These are phyloP conservation scores for Halcyon malimbica DNA, from an alignment of 2,113 vertebrate genomes.

Conservation along the genomic window DNA sequence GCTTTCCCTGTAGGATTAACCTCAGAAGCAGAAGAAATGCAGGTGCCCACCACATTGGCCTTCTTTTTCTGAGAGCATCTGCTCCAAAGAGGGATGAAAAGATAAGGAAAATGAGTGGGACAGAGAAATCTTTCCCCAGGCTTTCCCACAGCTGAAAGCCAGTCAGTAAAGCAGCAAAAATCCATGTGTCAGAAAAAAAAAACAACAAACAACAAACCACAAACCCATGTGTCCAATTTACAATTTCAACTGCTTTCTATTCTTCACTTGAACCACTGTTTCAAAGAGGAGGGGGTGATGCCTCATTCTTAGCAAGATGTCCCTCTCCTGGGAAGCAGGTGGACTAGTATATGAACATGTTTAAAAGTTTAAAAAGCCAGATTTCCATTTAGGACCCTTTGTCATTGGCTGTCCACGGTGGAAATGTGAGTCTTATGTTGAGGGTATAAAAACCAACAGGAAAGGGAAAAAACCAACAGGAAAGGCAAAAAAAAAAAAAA, in stretches of 20 bases:
- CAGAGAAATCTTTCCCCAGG: not conserved
- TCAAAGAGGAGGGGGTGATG: not conserved
- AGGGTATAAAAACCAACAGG: not conserved
- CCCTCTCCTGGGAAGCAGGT: not conserved
- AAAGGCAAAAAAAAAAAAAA: not conserved
- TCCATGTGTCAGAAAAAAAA: not conserved
- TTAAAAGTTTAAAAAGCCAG: not conserved
- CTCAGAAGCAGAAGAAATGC: not conserved
- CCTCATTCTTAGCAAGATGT: no score
- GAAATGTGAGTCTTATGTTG: not conserved
- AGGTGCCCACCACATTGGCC: not conserved
- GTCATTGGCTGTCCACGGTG: not conserved
- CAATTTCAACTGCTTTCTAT: not conserved
- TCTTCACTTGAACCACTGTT: not conserved
- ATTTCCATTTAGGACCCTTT: not conserved
- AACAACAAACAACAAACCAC: no score
- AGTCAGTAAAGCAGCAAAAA: not conserved
- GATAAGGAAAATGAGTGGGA: not conserved
- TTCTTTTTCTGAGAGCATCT: not conserved
- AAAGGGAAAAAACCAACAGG: not conserved
- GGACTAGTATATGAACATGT: accelerated
- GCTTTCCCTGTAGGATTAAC: not conserved
- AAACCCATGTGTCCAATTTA: not conserved
- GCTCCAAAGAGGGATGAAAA: not conserved
- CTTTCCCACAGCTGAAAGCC: not conserved